Evolutionary conservation across 2,113 vertebrate genomes (phyloP), one percentile per base, ranked within the genome.

Genomic region (Cyphotilapia sp.): DNA sequence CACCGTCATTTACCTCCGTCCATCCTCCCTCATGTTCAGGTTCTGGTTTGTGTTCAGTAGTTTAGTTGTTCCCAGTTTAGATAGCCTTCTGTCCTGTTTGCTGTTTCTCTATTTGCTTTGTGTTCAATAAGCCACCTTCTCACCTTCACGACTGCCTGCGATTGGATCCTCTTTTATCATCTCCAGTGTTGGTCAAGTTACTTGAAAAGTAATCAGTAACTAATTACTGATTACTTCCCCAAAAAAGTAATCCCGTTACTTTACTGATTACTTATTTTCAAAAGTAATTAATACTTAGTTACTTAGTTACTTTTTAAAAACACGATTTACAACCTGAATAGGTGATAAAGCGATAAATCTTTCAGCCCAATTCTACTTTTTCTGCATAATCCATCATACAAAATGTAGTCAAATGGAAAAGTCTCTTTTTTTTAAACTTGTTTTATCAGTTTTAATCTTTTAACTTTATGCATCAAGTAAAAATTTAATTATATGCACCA

Each of bases 161-260:
- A 24, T 4, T 24, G 22, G 53, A 24, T 56, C 53, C 53, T 56
- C n/a, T 10, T 54, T 24, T 56, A 56, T 56, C 22, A 56, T 54
- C 6, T 54, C 53, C 53, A 56, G 22, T 56, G 53, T 24, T 56
- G 53, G n/a, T 56, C 22, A 7, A 24, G n/a, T 54, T 54, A 54
- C 53, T 54, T 54, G 10, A 54, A 54, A 54, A 54, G 53, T 54
- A 54, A 54, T 54, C n/a, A 54, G 53, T 12, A 54, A 54, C 51
- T 54, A 54, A 24, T 54, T 54, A 54, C 1, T 54, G n/a, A 54
- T 54, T 54, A 54, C 53, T 22, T 54, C 53, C 6, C 53, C 53
- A 0, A 54, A 54, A 22, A 7, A 54, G n/a, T 24, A 54, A 54
- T 54, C n/a, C n/a, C 0, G 51, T 54, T 22, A 22, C 5, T 53